Evolutionary conservation across 2,888 invertebrate genomes (phyloP).

Genomic region (Oligia latruncula): DNA sequence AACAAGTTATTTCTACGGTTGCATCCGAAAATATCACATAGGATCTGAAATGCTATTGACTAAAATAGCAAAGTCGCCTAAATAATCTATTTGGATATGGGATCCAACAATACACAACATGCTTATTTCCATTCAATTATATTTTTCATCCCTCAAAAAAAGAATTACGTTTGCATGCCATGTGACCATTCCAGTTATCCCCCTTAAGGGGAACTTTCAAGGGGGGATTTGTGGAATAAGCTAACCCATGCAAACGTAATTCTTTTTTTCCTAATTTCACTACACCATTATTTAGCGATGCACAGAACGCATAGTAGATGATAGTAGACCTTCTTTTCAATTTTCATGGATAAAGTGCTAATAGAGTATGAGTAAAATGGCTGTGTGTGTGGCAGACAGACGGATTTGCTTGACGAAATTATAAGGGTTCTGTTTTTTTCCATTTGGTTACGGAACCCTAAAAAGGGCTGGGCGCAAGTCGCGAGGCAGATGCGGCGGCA

Average conservation of each 20-base stretch:
- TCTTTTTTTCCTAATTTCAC: not conserved
- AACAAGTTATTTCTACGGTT: not conserved
- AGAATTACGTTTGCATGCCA: no score
- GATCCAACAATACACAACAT: not conserved
- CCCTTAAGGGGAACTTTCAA: no score
- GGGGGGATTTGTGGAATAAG: no score
- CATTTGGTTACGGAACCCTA: not conserved
- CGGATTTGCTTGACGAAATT: not conserved
- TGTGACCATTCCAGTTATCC: no score
- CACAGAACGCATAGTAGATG: not conserved
- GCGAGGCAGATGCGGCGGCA: conserved; percentile 71
- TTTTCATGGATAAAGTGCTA: not conserved
- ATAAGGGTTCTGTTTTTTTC: not conserved
- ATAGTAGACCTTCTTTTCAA: not conserved
- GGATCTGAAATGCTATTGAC: not conserved
- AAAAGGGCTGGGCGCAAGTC: not conserved
- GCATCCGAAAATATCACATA: not conserved
- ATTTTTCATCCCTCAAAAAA: not conserved
- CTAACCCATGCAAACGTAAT: not conserved
- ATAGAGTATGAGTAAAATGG: not conserved
- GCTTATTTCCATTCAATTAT: not conserved
- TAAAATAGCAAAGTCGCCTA: not conserved
- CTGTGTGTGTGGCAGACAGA: not conserved
- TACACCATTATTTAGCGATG: not conserved
- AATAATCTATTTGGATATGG: not conserved